Evolutionary conservation across 2,888 invertebrate genomes (phyloP), one percentile per base, ranked within the genome.

Genomic region (Eristalis intricaria): DNA sequence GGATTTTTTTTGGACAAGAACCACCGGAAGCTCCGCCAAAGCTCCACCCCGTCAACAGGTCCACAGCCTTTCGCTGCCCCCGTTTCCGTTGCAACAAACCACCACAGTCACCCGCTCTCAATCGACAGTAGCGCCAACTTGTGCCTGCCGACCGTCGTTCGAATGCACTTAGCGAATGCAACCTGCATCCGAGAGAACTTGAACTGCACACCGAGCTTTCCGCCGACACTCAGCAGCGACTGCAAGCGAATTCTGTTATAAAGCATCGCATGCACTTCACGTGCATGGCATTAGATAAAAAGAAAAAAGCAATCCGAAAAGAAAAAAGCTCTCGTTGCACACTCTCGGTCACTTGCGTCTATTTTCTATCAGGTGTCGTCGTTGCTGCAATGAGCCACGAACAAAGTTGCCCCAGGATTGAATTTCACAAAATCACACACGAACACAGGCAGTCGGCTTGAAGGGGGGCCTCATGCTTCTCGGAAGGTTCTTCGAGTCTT

Each of bases 341-440:
- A 10, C 32, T 32, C 32, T 32, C 13, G 8, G 13, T 7, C 13
- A 22, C 66, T 61, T 83, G 56, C 58, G 38, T 69, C 87, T 86
- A 86, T 74, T 83, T 84, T 76, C 87, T 83, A 79, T 83, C 22
- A 84, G 83, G 87, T 83, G 87, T 87, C 83, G 83, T 84, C 75
- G 65, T 38, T 66, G 50, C 19, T 19, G 50, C 50, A 8, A 2
- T 19, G 8, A 19, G 19, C 50, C 50, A 50, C 50, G 50, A 19
- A 19, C 19, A 19, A 50, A 22, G 50, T 50, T 19, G n/a, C 8
- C 2, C 50, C 19, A 19, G 68, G 69, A 69, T 69, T n/a, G 40
- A 69, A 56, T 77, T 69, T 69, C 77, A 69, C 60, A 40, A 26
- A 74, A 63, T 65, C 73, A 43, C 61, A 63, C 19, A 63, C 43